Evolutionary conservation across 2,888 invertebrate species (phyloP), one percentile per base, ranked within the genome.

Genomic region (Cylloceria caligata): DNA sequence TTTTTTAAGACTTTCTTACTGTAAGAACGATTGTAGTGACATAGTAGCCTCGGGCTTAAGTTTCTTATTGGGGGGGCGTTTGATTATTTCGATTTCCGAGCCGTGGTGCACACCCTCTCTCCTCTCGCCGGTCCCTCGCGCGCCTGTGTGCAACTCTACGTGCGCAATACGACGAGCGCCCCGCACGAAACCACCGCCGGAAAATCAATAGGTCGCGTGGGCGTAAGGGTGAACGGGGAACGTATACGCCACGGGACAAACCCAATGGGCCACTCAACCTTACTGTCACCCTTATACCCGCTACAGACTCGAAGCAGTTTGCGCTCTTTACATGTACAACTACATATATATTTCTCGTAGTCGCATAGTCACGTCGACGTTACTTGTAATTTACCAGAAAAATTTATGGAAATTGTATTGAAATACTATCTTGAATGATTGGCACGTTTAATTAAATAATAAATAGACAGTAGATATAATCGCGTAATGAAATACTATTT

Each of bases 131-230:
- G 81, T 24, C 24, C 13, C 24, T 52, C 78, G 83, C 79, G 83
- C 85, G 84, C 82, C 80, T 86, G 86, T 87, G 87, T 88, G 88
- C 87, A 86, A 81, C 85, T 78, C 75, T 87, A 88, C 86, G 90
- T 88, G 90, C 90, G 89, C 90, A 89, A 88, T 88, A 89, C 87
- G 86, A 86, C 86, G 80, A 67, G 60, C 71, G 74, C 74, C 77
- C 75, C 52, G 78, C 83, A 77, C 72, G 42, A 76, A 84, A 83
- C 85, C 86, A 87, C 34, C 86, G 85, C 86, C 74, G 87, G 87
- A 91, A 91, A 92, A 92, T 92, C 91, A 91, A 91, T 92, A 92
- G 87, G 86, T 79, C 60, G 74, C 52, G 80, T 85, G 86, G 73
- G 84, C 72, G 78, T 82, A 69, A 71, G 65, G 78, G 82, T 84